A percentile compares a stretch with the other conserved stretches of the same genome.
phyloP scores from a whole-genome alignment of 2,888 invertebrate genomes.

The Xestia ashworthii region DNA sequence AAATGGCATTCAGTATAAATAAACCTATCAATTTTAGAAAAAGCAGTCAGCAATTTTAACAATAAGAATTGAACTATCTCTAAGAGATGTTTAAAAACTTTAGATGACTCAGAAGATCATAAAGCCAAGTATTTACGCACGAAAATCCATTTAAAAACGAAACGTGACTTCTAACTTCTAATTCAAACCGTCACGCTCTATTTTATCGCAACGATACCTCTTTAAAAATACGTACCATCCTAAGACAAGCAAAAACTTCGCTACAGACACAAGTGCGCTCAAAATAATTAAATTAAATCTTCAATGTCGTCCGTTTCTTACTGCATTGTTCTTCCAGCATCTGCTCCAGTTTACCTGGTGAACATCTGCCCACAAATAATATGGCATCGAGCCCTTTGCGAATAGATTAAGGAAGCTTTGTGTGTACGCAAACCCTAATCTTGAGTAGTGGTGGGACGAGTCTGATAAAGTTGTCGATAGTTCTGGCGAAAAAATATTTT shows the following conservation, averaged over 20 bases:
- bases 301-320: slow-evolving; percentile 72
- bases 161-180: slow-evolving; percentile 17
- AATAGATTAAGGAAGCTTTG: slow-evolving; percentile 85
- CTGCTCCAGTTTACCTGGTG: slow-evolving; percentile 86
- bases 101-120: neutral
- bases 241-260: slow-evolving; percentile 34
- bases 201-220: slow-evolving; percentile 10
- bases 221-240: slow-evolving; percentile 12
- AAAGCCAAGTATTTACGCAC: slow-evolving; percentile 6
- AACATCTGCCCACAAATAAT: slow-evolving; percentile 83
- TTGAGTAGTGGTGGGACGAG: slow-evolving; percentile 73
- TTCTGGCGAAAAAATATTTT: neutral
- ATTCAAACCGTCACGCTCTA: slow-evolving; percentile 10
- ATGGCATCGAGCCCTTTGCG: slow-evolving; percentile 79
- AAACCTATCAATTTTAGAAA: neutral
- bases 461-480: slow-evolving; percentile 31
- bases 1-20: no score
- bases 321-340: slow-evolving; percentile 81
- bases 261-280: slow-evolving; percentile 58
- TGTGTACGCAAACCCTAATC: slow-evolving; percentile 81
- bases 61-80: neutral
- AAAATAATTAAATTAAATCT: slow-evolving; percentile 85
- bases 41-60: neutral
- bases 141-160: slow-evolving; percentile 2
- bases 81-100: neutral